Evolutionary conservation across 2,888 invertebrate genomes (phyloP), one percentile per base, ranked within the genome.

Genomic region (Ramazzottius varieornatus): DNA sequence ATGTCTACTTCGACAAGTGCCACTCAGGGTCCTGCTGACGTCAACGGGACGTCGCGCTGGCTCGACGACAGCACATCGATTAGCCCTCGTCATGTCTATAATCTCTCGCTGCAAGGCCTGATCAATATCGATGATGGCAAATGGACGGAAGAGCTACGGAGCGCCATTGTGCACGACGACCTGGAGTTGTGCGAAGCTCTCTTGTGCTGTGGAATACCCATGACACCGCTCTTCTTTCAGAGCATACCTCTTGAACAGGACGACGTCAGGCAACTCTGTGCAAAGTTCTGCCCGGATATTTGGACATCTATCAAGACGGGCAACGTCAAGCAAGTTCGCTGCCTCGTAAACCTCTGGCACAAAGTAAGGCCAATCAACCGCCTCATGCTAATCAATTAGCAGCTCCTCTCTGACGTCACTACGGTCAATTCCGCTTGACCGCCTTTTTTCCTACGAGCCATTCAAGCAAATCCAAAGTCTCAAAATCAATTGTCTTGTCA

Each of bases 281-380:
- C 20, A 29, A 54, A 54, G 29, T 54, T 54, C 54, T 54, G 4
- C 29, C 54, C 54, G 16, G 54, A 54, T 54, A 54, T 54, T 4
- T 54, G 13, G 20, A 54, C 29, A 24, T 8, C 54, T 24, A 24
- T 54, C 16, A 8, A 24, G 29, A 54, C 29, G n/a, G 54, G 54
- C 8, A 54, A 54, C 54, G 54, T 54, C 16, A 54, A 54, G 29
- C 54, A 54, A 29, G 54, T 54, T 8, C 54, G 54, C 4, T 54
- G 54, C 29, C 54, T 54, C 16, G 54, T 54, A 13, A 54, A 54
- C 54, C 54, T 54, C 54, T 54, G 54, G 54, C 54, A 54, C 24
- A 54, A 54, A 29, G 54, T 54, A 4, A 24, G n/a, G n/a, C n/a
- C n/a, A n/a, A n/a, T n/a, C n/a, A n/a, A n/a, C n/a, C n/a, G n/a